These are phyloP conservation scores for Jordanella pulchra DNA, from an alignment of 2,797 vertebrate genomes.

Conservation along the genomic window DNA sequence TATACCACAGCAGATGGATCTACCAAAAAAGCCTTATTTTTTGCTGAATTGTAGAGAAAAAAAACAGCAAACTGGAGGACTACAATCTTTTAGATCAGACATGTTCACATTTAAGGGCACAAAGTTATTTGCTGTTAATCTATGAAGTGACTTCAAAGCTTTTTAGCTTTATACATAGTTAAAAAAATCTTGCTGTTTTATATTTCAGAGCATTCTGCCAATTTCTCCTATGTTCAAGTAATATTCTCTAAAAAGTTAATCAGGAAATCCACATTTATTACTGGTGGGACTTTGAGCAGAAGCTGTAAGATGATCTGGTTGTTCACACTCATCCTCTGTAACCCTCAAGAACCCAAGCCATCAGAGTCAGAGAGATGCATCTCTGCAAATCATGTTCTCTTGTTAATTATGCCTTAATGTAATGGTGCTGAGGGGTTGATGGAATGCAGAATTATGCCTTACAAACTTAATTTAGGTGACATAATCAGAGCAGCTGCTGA, in stretches of 20 bases:
- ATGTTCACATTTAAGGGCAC: slow-evolving; percentile 34
- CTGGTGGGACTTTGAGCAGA: slow-evolving; percentile 49
- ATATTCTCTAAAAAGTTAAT: slow-evolving; percentile 45
- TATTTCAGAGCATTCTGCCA: slow-evolving; percentile 50
- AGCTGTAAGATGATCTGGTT: slow-evolving; percentile 32
- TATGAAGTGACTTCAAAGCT: background rate
- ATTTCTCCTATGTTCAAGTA: slow-evolving; percentile 41
- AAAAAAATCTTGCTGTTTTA: background rate
- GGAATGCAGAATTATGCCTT: slow-evolving; percentile 57
- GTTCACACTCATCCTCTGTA: slow-evolving; percentile 31
- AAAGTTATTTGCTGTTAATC: background rate
- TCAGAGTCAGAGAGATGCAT: slow-evolving; percentile 21
- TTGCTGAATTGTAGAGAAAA: slow-evolving; percentile 6
- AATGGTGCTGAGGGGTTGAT: slow-evolving; percentile 28
- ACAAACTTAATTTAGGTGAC: slow-evolving; percentile 77
- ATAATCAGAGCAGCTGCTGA: slow-evolving; percentile 71
- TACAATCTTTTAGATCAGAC: slow-evolving; percentile 24
- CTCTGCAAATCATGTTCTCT: slow-evolving; percentile 37
- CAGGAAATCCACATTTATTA: slow-evolving; percentile 54
- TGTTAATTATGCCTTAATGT: slow-evolving; percentile 64
- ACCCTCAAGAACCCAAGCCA: slow-evolving; percentile 23
- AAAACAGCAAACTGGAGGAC: slow-evolving; percentile 22
- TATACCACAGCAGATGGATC: slow-evolving; percentile 1
- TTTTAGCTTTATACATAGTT: background rate
- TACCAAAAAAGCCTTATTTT: background rate